A percentile compares a stretch with the other conserved stretches of the same genome.
phyloP scores from a whole-genome alignment of 2,113 vertebrate species.

The Onychorhynchus coronatus region DNA sequence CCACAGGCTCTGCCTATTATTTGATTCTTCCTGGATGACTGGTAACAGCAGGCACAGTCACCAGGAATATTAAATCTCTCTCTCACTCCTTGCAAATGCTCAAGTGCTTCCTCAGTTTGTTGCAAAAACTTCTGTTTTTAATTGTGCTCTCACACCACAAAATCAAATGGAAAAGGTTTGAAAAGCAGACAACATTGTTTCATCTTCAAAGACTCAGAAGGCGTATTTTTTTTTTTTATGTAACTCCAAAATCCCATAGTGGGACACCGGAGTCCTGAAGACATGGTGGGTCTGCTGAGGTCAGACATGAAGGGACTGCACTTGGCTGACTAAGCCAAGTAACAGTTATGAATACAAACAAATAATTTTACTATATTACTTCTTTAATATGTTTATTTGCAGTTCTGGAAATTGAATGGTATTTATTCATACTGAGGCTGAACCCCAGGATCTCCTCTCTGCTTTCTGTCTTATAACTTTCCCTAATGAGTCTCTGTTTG shows the following conservation, averaged over 20 bases:
- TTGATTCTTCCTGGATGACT: background rate
- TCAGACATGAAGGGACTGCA: background rate
- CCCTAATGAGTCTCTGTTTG: background rate
- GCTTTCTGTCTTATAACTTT: background rate
- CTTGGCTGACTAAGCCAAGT: background rate
- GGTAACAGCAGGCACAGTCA: background rate
- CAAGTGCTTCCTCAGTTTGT: background rate
- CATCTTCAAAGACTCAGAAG: background rate
- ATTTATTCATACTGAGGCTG: background rate
- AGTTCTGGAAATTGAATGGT: background rate
- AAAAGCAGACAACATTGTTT: background rate
- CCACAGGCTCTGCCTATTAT: background rate
- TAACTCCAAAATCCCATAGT: background rate
- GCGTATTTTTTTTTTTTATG: background rate
- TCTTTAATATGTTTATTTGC: background rate
- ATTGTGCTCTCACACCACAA: background rate
- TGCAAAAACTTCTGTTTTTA: background rate
- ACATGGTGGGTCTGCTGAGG: fast-evolving
- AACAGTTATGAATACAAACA: background rate
- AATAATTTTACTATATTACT: background rate
- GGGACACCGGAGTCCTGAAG: background rate
- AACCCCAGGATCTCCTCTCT: background rate
- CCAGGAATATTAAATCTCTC: background rate
- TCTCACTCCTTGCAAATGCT: background rate
- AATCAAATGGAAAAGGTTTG: background rate